Base-by-base conservation (phyloP, 1,140 invertebrate genomes). In the Drosophila pallidifrons region DNA sequence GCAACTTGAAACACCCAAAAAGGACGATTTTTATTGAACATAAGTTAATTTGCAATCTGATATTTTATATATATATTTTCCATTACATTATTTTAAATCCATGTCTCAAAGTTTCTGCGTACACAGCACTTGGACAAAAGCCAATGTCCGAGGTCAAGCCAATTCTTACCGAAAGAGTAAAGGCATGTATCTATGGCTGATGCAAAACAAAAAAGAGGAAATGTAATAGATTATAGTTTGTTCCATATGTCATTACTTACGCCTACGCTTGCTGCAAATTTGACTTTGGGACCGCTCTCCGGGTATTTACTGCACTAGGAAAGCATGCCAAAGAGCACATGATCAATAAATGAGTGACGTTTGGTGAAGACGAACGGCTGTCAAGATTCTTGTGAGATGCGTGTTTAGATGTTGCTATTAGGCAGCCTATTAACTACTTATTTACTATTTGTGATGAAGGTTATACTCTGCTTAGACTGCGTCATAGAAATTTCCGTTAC, bases 61-160 rank as follows among this genome's bases (percentile, higher is more conserved):
- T 25, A 25, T 15, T 15, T 15, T 15, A 15, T 15, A 15, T 15
- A 25, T 13, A 5, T 20, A 0, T 0, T 25, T 30, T n/a, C 5
- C 54, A 79, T 73, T 72, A 91, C 91, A 71, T 92, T 91, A 59
- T 38, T 92, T 88, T 15, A 92, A 51, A 69, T 92, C 88, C 80
- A 92, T 86, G 51, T 90, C 51, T 92, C 91, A 66, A 92, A 92
- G 47, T 92, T 91, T 55, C 89, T 91, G 41, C 91, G 80, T 45
- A 91, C 91, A 69, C 91, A 92, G 65, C 83, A 91, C 52, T 86
- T 91, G 15, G 91, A 70, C 91, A 92, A 41, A 91, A 91, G 46
- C 91, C 79, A 7, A 82, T 92, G 52, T 92, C 91, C 25, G 81
- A 16, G 16, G 16, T 16, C 89, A 3, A 92, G 64, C 6, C 81